A percentile compares a stretch with the other conserved stretches of the same genome.
These are phyloP conservation scores for Eriosoma lanigerum DNA, from an alignment of 1,140 invertebrate genomes.

Conservation along the genomic window DNA sequence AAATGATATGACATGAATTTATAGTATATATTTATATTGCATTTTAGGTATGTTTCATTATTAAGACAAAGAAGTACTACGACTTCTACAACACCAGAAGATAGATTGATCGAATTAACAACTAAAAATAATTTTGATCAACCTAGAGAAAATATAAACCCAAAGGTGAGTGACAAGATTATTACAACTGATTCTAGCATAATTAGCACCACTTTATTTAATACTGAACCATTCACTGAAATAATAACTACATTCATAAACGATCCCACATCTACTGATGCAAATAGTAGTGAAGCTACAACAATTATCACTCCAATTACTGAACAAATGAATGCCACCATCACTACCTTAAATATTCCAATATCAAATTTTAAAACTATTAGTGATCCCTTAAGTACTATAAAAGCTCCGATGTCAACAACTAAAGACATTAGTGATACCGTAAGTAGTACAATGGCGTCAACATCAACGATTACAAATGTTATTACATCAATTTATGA, in stretches of 20 bases:
- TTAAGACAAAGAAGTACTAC: conserved; percentile 43
- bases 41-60: conserved; percentile 41
- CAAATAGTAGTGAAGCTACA: not conserved
- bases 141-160: not conserved
- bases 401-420: conserved; percentile 52
- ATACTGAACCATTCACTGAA: conserved; percentile 21
- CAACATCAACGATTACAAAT: conserved; percentile 55
- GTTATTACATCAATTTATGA: conserved; percentile 56
- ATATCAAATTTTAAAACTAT: not conserved
- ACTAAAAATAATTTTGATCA: conserved; percentile 19
- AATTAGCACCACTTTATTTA: conserved; percentile 27
- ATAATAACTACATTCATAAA: not conserved
- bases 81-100: not conserved
- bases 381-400: not conserved
- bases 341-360: not conserved
- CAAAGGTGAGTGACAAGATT: conserved; percentile 38
- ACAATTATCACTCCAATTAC: not conserved
- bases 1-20: not conserved
- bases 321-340: not conserved
- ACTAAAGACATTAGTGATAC: not conserved
- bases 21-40: not conserved
- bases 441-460: conserved; percentile 1
- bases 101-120: conserved; percentile 1
- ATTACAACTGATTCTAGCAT: conserved; percentile 23
- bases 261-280: not conserved